These are phyloP conservation scores for Psittacula echo DNA, from an alignment of 2,797 vertebrate genomes.

Conservation along the genomic window DNA sequence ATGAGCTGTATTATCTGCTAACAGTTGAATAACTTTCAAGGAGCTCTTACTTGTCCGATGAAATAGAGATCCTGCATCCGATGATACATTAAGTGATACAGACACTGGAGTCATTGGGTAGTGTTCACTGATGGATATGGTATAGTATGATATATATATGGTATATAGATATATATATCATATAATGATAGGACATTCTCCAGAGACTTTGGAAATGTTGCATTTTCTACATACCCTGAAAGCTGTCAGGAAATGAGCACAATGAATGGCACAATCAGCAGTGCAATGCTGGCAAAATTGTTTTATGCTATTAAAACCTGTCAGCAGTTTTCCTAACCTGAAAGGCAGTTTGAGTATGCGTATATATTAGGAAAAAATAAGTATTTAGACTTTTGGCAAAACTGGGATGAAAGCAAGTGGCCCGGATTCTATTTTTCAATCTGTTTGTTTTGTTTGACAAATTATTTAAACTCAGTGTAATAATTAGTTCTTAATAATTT, in stretches of 20 bases:
- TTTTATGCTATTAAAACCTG: not conserved
- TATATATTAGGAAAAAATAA: not conserved
- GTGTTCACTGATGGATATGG: not conserved
- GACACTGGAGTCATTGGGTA: not conserved
- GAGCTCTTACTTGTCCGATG: not conserved
- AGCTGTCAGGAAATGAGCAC: not conserved
- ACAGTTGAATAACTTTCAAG: not conserved
- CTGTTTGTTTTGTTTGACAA: not conserved
- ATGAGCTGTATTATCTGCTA: not conserved
- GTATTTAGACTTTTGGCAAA: not conserved
- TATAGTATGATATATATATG: too few species aligned
- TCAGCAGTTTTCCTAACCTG: not conserved
- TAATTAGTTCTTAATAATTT: not conserved
- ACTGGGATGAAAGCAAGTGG: not conserved
- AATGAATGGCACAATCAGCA: not conserved
- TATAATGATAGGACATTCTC: not conserved
- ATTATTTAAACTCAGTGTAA: not conserved
- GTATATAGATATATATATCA: too few species aligned
- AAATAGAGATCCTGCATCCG: not conserved
- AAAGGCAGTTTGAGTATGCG: not conserved
- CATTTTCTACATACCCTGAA: not conserved
- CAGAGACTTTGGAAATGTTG: not conserved
- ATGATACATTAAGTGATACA: not conserved
- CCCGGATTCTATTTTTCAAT: not conserved
- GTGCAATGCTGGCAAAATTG: not conserved